Base-by-base conservation (phyloP, 1,140 invertebrate genomes). In the Temnothorax longispinosus region DNA sequence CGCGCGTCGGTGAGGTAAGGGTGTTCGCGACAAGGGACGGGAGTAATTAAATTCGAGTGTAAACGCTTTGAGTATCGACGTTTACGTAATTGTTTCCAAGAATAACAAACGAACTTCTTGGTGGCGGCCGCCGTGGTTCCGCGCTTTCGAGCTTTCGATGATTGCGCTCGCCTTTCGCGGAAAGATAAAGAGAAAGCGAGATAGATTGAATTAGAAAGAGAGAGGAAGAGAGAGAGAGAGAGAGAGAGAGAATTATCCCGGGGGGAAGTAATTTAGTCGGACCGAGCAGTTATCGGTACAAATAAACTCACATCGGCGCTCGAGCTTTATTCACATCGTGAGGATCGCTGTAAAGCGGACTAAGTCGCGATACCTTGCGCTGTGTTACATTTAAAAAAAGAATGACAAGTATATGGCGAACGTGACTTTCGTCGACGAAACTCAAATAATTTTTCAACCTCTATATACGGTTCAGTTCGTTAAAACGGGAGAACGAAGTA, bases 241-340 rank as follows among this genome's bases (percentile, higher is more conserved):
- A 47, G 41, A 69, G 21, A 52, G 47, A 5, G 65, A 67, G n/a
- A 88, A 76, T 88, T 85, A 74, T 27, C 27, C 27, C 72, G 35
- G 54, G 47, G 69, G 69, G 35, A 86, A 88, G 69, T 72, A 89
- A 89, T 81, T 89, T 88, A 89, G 74, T 50, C 65, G 56, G 38
- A 3, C 60, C 35, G 86, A 41, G 52, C 13, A 35, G 81, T 82
- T 90, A 89, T 89, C 62, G 62, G 75, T 77, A 67, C 76, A 65
- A 89, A 86, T 81, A 76, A 87, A 82, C 32, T 74, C 32, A 69
- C 85, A 38, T 58, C 85, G 35, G 38, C n/a, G 35, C 54, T 44
- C 56, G 27, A 38, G 13, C 2, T 13, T 5, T 21, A 21, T 21
- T 47, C 44, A n/a, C 41, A 21, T 38, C 32, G 41, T 41, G 35